phyloP scores from a whole-genome alignment of 2,888 invertebrate genomes.

The Abscondita cerata region DNA sequence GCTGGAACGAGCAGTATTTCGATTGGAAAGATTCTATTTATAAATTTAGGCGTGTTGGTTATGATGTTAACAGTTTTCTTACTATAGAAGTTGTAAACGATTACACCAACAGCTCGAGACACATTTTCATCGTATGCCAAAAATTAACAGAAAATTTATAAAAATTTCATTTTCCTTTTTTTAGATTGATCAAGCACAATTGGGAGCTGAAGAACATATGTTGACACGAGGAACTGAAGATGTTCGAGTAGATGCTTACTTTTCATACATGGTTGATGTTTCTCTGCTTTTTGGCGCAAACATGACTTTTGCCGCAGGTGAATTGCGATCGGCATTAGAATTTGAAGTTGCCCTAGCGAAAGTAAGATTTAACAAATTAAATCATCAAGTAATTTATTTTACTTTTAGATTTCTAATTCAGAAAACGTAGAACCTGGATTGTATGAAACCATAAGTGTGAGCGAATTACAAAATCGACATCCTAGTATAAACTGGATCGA shows the following conservation, averaged over 20 bases:
- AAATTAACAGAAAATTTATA: background rate
- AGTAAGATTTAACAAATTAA: background rate
- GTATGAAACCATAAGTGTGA: slow-evolving; percentile 85
- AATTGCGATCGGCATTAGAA: slow-evolving; percentile 62
- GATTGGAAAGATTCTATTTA: slow-evolving; percentile 36
- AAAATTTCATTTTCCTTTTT: background rate
- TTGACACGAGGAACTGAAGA: slow-evolving; percentile 14
- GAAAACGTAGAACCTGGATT: slow-evolving; percentile 74
- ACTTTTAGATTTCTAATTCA: slow-evolving; percentile 77
- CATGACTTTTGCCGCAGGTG: slow-evolving; percentile 65
- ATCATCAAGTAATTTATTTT: background rate
- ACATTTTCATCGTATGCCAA: slow-evolving; percentile 36
- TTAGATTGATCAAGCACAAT: slow-evolving; percentile 21
- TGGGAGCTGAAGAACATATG: slow-evolving; percentile 56
- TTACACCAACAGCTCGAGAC: slow-evolving; percentile 35
- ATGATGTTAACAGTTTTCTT: slow-evolving; percentile 32
- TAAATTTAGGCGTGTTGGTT: slow-evolving; percentile 35
- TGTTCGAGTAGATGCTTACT: slow-evolving; percentile 45
- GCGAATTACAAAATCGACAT: slow-evolving; percentile 76
- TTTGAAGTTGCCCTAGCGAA: slow-evolving; percentile 44
- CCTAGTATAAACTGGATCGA: slow-evolving; percentile 81
- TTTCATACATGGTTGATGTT: slow-evolving; percentile 80
- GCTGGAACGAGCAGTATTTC: slow-evolving; percentile 64
- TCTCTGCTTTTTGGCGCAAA: slow-evolving; percentile 81
- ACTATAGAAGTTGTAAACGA: slow-evolving; percentile 34